Evolutionary conservation across 2,888 invertebrate species (phyloP), one percentile per base, ranked within the genome.

Genomic region (Drosophila ezoana): DNA sequence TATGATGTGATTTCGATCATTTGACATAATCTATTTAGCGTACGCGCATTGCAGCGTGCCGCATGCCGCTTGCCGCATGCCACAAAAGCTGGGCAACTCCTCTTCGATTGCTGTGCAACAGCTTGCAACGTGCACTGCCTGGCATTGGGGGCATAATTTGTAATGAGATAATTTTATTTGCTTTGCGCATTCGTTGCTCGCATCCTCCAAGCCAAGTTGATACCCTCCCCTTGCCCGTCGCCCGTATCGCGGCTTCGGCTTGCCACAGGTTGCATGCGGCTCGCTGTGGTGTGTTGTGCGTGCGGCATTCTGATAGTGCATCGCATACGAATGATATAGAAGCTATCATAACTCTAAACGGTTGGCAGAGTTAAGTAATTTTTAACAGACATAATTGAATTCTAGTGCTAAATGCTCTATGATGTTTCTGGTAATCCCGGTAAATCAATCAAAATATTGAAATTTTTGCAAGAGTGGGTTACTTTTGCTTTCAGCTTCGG

Each of bases 1-100:
- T 90, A 90, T 90, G 90, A 90, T 90, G 91, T 90, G 91, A 90
- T 90, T 91, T 89, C 84, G 91, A 90, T 90, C 90, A 91, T 90
- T 90, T 90, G 90, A 90, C 90, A 90, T 90, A 90, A 90, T 90
- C 91, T 90, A 91, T 90, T 90, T 90, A 90, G 90, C 89, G 85
- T 84, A 72, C 79, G 69, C 73, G 64, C 62, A 20, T 23, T 37
- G 51, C 35, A 32, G 41, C 66, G 18, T 51, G 51, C 62, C 33
- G 57, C 48, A 20, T 71, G 45, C 44, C 13, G 32, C 48, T 33
- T n/a, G 41, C 52, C 45, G 37, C 54, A 49, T 44, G 51, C 45
- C 73, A 65, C 23, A 23, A 28, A 28, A 8, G 28, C 28, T 28
- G 67, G 56, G 35, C 48, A 37, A 49, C 59, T 62, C 56, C 59